These are phyloP conservation scores for Chelonus formosanus DNA, from an alignment of 2,888 invertebrate genomes.

Conservation along the genomic window DNA sequence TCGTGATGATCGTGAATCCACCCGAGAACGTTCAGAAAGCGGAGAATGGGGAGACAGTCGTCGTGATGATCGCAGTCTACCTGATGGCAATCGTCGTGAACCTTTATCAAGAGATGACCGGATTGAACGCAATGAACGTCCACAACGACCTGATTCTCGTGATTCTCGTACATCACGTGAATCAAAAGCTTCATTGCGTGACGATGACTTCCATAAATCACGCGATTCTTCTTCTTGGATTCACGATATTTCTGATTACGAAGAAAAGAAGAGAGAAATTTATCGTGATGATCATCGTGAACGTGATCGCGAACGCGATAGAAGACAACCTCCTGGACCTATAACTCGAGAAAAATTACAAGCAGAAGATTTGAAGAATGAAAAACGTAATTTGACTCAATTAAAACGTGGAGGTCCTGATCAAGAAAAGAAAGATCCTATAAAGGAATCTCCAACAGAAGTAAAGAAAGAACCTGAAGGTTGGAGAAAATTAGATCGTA, in stretches of 20 bases:
- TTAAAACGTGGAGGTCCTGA: conserved; percentile 62
- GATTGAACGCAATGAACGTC: conserved; percentile 64
- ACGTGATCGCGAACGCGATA: conserved; percentile 55
- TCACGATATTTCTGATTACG: conserved; percentile 59
- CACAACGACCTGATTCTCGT: conserved; percentile 70
- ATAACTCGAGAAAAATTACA: conserved; percentile 71
- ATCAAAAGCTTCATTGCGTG: conserved; percentile 63
- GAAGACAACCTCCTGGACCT: conserved; percentile 69
- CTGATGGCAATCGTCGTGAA: conserved; percentile 50
- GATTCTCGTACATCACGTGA: conserved; percentile 70
- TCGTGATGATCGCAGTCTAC: conserved; percentile 48
- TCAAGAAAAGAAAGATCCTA: conserved; percentile 56
- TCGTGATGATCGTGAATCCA: conserved; percentile 45
- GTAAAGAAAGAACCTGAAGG: conserved; percentile 68
- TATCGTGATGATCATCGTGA: conserved; percentile 58
- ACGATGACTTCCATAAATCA: conserved; percentile 54
- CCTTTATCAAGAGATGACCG: conserved; percentile 49
- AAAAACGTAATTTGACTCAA: conserved; percentile 67
- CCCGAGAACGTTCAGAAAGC: conserved; percentile 48
- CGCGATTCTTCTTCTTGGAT: conserved; percentile 58
- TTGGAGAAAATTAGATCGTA: conserved; percentile 68
- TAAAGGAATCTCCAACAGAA: conserved; percentile 66
- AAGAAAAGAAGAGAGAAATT: conserved; percentile 59
- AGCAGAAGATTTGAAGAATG: conserved; percentile 68
- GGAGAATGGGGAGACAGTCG: conserved; percentile 55